Conservation (phyloP, 2,888 invertebrate genomes). For the Phengaris arion region DNA sequence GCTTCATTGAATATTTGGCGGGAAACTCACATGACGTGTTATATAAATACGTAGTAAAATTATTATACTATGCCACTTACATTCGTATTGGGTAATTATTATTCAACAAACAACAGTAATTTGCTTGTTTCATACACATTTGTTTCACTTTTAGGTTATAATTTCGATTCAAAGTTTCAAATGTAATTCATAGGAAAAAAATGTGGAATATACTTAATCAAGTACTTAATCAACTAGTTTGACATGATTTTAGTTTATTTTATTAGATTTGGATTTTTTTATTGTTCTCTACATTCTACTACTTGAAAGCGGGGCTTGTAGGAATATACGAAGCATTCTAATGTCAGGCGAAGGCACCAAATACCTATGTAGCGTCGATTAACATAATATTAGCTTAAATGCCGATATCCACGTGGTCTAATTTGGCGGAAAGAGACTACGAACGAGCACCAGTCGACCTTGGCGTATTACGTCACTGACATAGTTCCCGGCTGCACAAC, state of each 20-base stretch:
- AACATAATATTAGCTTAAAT: slow-evolving; percentile 51
- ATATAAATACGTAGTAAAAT: background rate
- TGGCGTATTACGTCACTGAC: slow-evolving; percentile 73
- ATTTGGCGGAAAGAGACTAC: slow-evolving; percentile 66
- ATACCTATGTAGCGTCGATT: slow-evolving; percentile 41
- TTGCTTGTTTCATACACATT: background rate
- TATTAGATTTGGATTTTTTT: no score
- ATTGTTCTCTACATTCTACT: no score
- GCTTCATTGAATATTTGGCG: slow-evolving; percentile 73
- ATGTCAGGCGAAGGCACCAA: background rate
- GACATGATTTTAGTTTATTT: no score
- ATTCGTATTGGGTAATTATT: background rate
- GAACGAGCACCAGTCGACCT: slow-evolving; percentile 64
- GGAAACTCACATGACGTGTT: slow-evolving; percentile 46
- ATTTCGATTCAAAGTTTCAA: background rate
- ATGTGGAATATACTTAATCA: no score
- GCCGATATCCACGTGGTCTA: slow-evolving; percentile 50
- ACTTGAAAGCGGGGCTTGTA: background rate
- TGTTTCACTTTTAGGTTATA: background rate
- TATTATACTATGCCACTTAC: background rate
- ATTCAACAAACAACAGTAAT: background rate
- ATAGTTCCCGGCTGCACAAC: slow-evolving; percentile 70
- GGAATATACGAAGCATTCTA: background rate
- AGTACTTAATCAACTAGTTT: no score
- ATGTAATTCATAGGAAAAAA: no score